Conservation (phyloP, 2,888 invertebrate genomes). For the Acleris literana region DNA sequence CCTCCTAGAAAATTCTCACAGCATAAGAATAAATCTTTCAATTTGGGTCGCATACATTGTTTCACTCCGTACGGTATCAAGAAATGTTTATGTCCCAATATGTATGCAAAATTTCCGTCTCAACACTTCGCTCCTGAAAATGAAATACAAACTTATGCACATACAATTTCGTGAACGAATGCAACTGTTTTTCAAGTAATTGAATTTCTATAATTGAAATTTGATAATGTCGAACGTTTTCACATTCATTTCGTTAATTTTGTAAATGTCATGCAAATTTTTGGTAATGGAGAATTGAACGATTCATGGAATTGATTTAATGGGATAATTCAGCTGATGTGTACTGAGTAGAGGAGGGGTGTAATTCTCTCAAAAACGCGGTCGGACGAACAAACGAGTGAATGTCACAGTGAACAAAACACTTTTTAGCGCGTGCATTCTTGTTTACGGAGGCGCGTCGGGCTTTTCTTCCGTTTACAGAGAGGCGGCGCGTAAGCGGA, state of each 20-base stretch:
- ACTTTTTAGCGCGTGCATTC: too few species aligned
- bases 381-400: too few species aligned
- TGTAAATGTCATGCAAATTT: neutral
- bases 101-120: conserved; percentile 5
- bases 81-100: conserved; percentile 10
- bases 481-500: too few species aligned
- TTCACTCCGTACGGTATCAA: neutral
- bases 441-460: too few species aligned
- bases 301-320: neutral
- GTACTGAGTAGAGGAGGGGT: too few species aligned
- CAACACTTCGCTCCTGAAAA: neutral
- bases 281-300: conserved; percentile 1
- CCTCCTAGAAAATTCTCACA: too few species aligned
- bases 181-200: neutral
- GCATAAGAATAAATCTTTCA: too few species aligned
- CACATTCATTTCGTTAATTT: neutral
- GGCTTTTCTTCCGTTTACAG: too few species aligned
- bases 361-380: too few species aligned
- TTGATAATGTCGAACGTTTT: neutral
- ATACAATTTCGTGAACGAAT: neutral
- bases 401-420: too few species aligned
- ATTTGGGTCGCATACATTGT: neutral
- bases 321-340: too few species aligned
- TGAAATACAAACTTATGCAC: conserved; percentile 2
- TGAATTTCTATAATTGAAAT: conserved; percentile 2